These are phyloP conservation scores for Cardiocondyla obscurior DNA, from an alignment of 1,140 invertebrate species.

Conservation along the genomic window DNA sequence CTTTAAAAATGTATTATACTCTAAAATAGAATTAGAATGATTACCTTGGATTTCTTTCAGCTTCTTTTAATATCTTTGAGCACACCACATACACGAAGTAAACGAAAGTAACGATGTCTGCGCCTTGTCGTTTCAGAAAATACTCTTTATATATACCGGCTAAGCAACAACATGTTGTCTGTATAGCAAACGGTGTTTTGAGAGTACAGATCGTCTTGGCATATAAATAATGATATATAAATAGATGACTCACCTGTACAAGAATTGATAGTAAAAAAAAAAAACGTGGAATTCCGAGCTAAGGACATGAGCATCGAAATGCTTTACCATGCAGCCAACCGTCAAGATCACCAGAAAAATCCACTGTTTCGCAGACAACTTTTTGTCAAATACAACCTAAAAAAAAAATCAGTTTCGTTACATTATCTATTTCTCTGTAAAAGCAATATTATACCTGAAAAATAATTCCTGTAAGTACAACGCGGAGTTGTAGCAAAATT, in stretches of 20 bases:
- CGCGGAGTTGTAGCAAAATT: conserved; percentile 97
- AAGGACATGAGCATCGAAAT: conserved; percentile 80
- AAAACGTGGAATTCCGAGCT: conserved; percentile 83
- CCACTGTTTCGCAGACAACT: conserved; percentile 94
- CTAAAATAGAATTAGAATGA: no score
- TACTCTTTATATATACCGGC: conserved; percentile 99
- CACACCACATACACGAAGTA: no score
- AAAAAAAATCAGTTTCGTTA: conserved; percentile 71
- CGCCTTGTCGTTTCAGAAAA: conserved; percentile 93
- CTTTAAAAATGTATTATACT: no score
- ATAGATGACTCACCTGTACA: conserved; percentile 83
- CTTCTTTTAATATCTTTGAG: no score
- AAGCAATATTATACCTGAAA: conserved; percentile 89
- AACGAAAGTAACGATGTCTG: conserved; percentile 94
- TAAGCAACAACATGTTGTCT: conserved; percentile 96
- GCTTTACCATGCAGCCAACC: conserved; percentile 95
- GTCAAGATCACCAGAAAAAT: conserved; percentile 94
- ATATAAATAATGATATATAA: background rate
- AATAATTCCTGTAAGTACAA: conserved; percentile 95
- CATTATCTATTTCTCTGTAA: background rate
- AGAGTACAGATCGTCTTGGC: background rate
- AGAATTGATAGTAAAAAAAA: conserved; percentile 90
- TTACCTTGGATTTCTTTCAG: no score
- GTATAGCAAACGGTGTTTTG: conserved; percentile 82
- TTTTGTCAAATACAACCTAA: conserved; percentile 94